phyloP scores from a whole-genome alignment of 2,888 invertebrate genomes.

The Phalera bucephala region DNA sequence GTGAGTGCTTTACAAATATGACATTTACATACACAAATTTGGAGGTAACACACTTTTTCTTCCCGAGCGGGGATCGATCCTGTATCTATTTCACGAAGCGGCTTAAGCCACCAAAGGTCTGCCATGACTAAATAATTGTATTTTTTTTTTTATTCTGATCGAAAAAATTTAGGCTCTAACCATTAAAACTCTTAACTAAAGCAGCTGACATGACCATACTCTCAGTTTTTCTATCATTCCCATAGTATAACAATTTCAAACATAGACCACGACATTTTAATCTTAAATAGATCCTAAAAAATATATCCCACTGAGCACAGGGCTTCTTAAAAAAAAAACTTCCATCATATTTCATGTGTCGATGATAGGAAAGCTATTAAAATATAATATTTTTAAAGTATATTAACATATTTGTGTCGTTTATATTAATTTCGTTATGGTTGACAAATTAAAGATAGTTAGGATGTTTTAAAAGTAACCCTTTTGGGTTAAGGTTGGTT shows the following conservation, averaged over 20 bases:
- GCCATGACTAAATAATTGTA: too few species aligned
- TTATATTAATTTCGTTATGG: constrained; percentile 57
- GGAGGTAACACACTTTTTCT: too few species aligned
- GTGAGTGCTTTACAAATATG: too few species aligned
- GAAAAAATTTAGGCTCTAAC: too few species aligned
- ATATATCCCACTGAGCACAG: constrained; percentile 27
- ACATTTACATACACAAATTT: too few species aligned
- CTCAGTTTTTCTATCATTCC: too few species aligned
- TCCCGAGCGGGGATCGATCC: too few species aligned
- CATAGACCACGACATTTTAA: constrained; percentile 18
- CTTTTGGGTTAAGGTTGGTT: constrained; percentile 13
- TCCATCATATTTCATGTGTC: constrained; percentile 26
- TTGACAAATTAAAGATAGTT: constrained; percentile 68
- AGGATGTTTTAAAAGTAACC: constrained; percentile 41
- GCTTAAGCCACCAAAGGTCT: too few species aligned
- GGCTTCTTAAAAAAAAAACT: constrained; percentile 29
- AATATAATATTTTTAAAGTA: constrained; percentile 29
- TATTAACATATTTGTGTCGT: constrained; percentile 57
- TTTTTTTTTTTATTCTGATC: too few species aligned
- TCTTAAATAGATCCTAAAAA: constrained; percentile 7
- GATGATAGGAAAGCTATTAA: constrained; percentile 27
- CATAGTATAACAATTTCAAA: constrained; percentile 3
- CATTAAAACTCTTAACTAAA: too few species aligned
- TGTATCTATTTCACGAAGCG: too few species aligned
- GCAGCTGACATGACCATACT: too few species aligned